Evolutionary conservation across 2,113 vertebrate species (phyloP).

Genomic region (Hippopotamus amphibius): DNA sequence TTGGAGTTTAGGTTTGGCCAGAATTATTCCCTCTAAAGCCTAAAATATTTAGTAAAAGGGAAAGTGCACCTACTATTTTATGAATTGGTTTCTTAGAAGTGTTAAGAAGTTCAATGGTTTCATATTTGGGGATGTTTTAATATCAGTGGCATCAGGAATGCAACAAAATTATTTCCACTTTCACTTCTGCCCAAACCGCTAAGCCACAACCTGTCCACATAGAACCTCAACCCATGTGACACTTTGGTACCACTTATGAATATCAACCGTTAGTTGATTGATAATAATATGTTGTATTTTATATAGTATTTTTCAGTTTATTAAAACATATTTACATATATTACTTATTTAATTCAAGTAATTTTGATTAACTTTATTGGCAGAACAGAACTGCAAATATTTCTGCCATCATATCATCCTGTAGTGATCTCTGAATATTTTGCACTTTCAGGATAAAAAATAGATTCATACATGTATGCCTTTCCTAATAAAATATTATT

Average conservation of each 20-base stretch:
- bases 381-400: background rate
- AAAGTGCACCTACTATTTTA: background rate
- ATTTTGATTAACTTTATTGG: background rate
- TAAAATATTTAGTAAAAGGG: background rate
- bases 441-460: background rate
- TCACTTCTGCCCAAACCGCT: background rate
- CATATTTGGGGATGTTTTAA: background rate
- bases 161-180: background rate
- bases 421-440: background rate
- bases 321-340: background rate
- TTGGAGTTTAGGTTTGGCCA: background rate
- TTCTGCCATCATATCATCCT: background rate
- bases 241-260: background rate
- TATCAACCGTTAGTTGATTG: background rate
- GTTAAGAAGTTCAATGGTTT: background rate
- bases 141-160: background rate
- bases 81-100: background rate
- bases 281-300: background rate
- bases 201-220: background rate
- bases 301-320: background rate
- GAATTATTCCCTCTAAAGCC: background rate
- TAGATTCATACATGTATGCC: background rate
- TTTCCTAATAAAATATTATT: slow-evolving; percentile 37
- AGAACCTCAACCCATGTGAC: background rate
- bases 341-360: background rate